Percentiles rank a stretch among this genome's conserved stretches.
phyloP scores from a whole-genome alignment of 2,797 vertebrate species.

The Staurois parvus region DNA sequence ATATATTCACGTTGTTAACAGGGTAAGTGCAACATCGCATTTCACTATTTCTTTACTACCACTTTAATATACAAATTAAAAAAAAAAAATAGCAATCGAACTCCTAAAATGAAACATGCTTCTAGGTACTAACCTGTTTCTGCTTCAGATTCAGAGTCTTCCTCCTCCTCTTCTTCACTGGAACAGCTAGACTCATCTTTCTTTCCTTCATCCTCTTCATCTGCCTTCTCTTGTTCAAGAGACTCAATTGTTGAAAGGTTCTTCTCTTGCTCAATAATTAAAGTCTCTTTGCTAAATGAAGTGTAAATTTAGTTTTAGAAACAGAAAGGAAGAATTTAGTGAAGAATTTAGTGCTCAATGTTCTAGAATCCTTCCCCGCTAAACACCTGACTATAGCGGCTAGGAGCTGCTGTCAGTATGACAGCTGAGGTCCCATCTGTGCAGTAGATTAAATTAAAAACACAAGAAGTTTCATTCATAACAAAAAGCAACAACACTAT shows the following conservation, averaged over 20 bases:
- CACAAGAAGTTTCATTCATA: too few relatives aligned
- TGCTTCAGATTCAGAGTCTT: conserved; percentile 96
- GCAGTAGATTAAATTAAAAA: too few relatives aligned
- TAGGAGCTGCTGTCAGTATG: too few relatives aligned
- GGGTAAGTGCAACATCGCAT: too few relatives aligned
- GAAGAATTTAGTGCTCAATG: too few relatives aligned
- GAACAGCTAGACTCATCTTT: conserved; percentile 99
- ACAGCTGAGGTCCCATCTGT: too few relatives aligned
- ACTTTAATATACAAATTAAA: not conserved
- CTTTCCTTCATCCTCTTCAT: conserved; percentile 94
- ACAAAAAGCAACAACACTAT: too few relatives aligned
- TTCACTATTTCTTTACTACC: too few relatives aligned
- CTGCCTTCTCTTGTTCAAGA: conserved; percentile 94
- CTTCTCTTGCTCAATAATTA: conserved; percentile 95
- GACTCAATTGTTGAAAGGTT: conserved; percentile 88
- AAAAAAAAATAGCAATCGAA: too few relatives aligned
- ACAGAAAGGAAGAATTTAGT: not conserved
- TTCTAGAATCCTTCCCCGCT: too few relatives aligned
- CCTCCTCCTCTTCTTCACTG: conserved; percentile 97
- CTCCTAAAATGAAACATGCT: not conserved
- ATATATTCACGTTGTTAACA: too few relatives aligned
- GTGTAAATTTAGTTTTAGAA: not conserved
- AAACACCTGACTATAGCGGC: too few relatives aligned
- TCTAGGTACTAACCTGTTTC: conserved; percentile 85
- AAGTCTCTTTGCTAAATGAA: conserved; percentile 85